Evolutionary conservation across 2,113 vertebrate genomes (phyloP).

Genomic region (Aythya baeri): DNA sequence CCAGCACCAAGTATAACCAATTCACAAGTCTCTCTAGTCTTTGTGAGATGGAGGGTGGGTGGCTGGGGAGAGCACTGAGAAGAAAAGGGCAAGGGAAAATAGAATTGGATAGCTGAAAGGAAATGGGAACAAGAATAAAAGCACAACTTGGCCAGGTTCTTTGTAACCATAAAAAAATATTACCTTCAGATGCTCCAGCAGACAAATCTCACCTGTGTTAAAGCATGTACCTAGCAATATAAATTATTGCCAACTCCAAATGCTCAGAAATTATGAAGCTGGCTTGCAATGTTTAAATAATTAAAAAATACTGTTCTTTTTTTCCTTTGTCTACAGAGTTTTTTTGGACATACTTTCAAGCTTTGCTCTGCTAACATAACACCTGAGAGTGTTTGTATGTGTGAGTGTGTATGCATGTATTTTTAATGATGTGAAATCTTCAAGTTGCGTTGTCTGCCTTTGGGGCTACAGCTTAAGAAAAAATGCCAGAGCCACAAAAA

Average conservation of each 20-base stretch:
- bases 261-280: neutral
- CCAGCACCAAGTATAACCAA: neutral
- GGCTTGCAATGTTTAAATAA: neutral
- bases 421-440: slow-evolving; percentile 33
- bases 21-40: neutral
- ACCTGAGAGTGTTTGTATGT: neutral
- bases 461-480: neutral
- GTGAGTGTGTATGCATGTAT: neutral
- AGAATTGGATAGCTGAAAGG: neutral
- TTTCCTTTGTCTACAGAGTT: slow-evolving; percentile 17
- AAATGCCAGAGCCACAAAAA: neutral
- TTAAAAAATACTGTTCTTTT: neutral
- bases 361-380: neutral
- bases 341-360: neutral
- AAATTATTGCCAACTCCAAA: slow-evolving; percentile 23
- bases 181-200: slow-evolving; percentile 24
- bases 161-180: slow-evolving; percentile 21
- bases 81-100: neutral
- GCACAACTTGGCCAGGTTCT: neutral
- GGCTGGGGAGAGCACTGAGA: neutral
- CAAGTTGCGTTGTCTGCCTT: neutral
- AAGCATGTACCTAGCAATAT: neutral
- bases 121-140: slow-evolving; percentile 24
- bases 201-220: neutral
- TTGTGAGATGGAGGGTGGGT: neutral